phyloP scores from a whole-genome alignment of 2,113 vertebrate genomes.

The Marcusenius ussheri region DNA sequence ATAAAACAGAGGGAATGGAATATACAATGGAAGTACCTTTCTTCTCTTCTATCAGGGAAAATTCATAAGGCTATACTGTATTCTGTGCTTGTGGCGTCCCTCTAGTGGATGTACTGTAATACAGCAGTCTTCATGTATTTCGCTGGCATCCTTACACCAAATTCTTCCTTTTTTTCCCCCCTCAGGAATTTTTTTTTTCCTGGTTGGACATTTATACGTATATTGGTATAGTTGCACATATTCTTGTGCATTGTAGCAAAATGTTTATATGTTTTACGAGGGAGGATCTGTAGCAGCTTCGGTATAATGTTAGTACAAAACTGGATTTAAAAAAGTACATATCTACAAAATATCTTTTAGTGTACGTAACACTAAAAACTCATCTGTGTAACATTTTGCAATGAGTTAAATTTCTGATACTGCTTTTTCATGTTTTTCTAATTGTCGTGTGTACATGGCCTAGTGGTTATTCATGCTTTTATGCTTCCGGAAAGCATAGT shows the following conservation, averaged over 20 bases:
- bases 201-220: not conserved
- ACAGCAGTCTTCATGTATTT: slow-evolving; percentile 13
- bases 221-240: not conserved
- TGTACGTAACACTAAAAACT: not conserved
- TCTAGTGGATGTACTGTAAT: slow-evolving; percentile 49
- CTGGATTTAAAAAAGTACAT: not conserved
- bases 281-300: not conserved
- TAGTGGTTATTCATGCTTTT: not conserved
- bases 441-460: not conserved
- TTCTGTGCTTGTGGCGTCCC: slow-evolving; percentile 50
- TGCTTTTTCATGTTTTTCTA: not conserved
- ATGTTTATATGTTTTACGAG: not conserved
- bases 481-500: not conserved
- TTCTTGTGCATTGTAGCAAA: not conserved
- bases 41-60: not conserved
- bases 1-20: not conserved
- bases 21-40: not conserved
- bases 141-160: not conserved
- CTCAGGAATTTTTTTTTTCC: not conserved
- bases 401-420: not conserved
- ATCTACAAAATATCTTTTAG: not conserved
- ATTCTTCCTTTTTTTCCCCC: not conserved
- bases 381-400: not conserved
- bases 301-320: not conserved
- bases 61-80: not conserved